Conservation (phyloP, 2,797 vertebrate species). For the Sebastes paucispinis region DNA sequence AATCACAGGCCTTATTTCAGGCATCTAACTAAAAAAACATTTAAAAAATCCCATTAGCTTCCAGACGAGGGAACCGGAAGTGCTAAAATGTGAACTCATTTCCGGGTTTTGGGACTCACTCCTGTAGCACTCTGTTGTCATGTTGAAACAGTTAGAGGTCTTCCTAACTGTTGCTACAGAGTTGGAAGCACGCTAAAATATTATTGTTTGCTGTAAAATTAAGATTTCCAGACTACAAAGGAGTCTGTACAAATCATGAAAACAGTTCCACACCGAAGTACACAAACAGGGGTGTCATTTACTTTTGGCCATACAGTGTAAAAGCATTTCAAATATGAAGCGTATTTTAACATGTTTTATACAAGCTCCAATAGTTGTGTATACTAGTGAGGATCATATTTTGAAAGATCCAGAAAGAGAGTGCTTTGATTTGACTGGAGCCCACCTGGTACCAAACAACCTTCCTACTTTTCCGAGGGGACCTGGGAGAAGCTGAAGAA, state of each 20-base stretch:
- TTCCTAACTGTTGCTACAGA: background rate
- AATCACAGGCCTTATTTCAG: too few relatives aligned
- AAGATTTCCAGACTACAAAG: background rate
- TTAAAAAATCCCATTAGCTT: too few relatives aligned
- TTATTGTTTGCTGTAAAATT: background rate
- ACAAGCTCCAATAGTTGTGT: background rate
- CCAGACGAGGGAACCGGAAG: too few relatives aligned
- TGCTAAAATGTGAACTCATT: fast-evolving
- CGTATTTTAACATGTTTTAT: background rate
- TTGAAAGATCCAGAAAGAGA: background rate
- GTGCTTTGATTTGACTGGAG: conserved; percentile 46
- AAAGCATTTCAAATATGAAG: background rate
- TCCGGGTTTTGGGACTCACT: too few relatives aligned
- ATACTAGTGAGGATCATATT: background rate
- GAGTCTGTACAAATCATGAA: background rate
- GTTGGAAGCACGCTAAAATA: background rate
- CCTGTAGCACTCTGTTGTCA: too few relatives aligned
- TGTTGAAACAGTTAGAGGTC: background rate
- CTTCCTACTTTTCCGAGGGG: conserved; percentile 27
- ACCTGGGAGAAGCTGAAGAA: conserved; percentile 15
- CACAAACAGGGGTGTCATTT: background rate
- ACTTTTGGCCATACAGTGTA: background rate
- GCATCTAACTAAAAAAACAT: too few relatives aligned
- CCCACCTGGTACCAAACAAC: conserved; percentile 41
- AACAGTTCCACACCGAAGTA: background rate